phyloP scores from a whole-genome alignment of 2,888 invertebrate species.

The Acrobasis suavella region DNA sequence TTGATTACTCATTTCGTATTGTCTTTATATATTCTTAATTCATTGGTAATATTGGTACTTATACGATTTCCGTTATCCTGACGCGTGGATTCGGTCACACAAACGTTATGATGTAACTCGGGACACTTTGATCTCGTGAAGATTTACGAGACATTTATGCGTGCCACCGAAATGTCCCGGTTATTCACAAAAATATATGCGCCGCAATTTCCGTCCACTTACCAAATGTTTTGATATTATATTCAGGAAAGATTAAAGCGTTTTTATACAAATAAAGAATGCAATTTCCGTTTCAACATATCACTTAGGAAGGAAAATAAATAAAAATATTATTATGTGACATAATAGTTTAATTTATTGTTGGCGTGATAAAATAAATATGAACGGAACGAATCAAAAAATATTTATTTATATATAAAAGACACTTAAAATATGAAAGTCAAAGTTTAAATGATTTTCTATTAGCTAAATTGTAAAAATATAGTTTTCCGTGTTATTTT shows the following conservation, averaged over 20 bases:
- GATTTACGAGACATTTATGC: slow-evolving; percentile 24
- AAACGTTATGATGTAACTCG: slow-evolving; percentile 25
- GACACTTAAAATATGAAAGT: no score
- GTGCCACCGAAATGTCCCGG: slow-evolving; percentile 16
- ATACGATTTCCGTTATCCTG: neutral
- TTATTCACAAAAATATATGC: slow-evolving; percentile 23
- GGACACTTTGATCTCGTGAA: slow-evolving; percentile 23
- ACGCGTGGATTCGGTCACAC: slow-evolving; percentile 10
- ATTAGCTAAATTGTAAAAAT: no score
- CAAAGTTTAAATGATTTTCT: no score
- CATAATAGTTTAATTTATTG: neutral
- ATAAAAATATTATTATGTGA: neutral
- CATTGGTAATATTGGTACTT: neutral
- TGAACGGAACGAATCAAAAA: no score
- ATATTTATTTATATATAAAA: no score
- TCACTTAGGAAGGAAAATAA: neutral
- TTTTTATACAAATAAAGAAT: slow-evolving; percentile 15
- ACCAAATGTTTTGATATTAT: slow-evolving; percentile 9
- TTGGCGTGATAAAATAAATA: neutral
- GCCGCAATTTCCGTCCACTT: slow-evolving; percentile 18
- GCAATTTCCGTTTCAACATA: slow-evolving; percentile 19
- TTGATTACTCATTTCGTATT: no score
- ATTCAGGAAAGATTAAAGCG: slow-evolving; percentile 18
- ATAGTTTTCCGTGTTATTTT: no score
- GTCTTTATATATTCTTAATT: no score